Evolutionary conservation across 1,140 invertebrate genomes (phyloP).

Genomic region (Drosophila novamexicana): DNA sequence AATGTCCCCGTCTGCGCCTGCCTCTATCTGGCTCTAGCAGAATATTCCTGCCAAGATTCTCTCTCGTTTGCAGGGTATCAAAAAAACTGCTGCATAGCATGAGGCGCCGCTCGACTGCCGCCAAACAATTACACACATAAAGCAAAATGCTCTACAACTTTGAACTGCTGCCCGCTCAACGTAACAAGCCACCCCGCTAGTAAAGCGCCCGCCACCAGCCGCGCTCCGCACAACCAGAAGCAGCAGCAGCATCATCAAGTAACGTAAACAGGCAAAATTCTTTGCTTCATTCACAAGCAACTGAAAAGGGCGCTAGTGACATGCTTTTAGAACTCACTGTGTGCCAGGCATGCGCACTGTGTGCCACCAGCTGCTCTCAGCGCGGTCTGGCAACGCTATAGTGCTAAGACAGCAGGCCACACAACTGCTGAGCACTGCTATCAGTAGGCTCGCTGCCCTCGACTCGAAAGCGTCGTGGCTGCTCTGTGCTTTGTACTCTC

Average conservation of each 20-base stretch:
- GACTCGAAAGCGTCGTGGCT: conserved; percentile 51
- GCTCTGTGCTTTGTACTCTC: conserved; percentile 11
- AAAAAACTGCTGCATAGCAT: conserved; percentile 42
- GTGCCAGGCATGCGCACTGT: conserved; percentile 27
- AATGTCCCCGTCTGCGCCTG: too few relatives aligned
- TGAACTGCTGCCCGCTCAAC: conserved; percentile 52
- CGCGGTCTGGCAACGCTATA: conserved; percentile 53
- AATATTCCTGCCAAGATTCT: neutral
- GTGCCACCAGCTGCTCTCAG: neutral
- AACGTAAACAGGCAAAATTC: conserved; percentile 68
- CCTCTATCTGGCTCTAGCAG: neutral
- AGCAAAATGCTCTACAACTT: conserved; percentile 73
- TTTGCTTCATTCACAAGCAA: conserved; percentile 69
- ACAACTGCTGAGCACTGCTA: conserved; percentile 42
- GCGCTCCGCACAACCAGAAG: neutral
- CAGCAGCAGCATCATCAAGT: conserved; percentile 13
- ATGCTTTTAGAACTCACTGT: conserved; percentile 45
- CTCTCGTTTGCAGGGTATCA: conserved; percentile 4
- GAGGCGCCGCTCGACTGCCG: conserved; percentile 54
- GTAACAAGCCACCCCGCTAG: conserved; percentile 1
- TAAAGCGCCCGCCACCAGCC: neutral
- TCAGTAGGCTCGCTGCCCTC: conserved; percentile 68
- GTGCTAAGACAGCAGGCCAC: neutral
- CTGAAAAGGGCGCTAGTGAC: conserved; percentile 9
- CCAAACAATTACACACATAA: conserved; percentile 77